Evolutionary conservation across 92 coral and sea anemone species (phyloP), one percentile per base, ranked within the genome.

Genomic region (Epizoanthus stellaris): DNA sequence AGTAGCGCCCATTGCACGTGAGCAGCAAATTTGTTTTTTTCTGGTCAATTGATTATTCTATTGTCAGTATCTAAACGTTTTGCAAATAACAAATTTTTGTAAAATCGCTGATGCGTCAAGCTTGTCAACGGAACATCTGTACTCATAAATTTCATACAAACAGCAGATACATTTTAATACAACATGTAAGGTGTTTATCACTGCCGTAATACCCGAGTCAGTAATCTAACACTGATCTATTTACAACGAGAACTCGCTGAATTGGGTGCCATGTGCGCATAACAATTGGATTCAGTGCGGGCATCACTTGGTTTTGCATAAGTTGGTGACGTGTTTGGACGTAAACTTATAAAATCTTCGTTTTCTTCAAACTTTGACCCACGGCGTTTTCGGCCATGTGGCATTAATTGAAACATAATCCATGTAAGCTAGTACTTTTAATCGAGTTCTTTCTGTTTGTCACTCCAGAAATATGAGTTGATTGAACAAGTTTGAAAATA

Each of bases 361-460:
- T n/a, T 63, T 45, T 63, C 40, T 23, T n/a, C 71, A 59, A 60
- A 62, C 61, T 79, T 79, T 79, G 72, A 79, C 60, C 83, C 59
- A 40, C 60, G 83, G 83, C 73, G 45, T 63, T 79, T 23, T 43
- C 39, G 9, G 83, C 83, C 83, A 79, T 79, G 83, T 79, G 83
- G 83, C 83, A 79, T 79, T 63, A 79, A 79, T 79, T 79, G 73
- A 63, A 52, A 2, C 56, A 9, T 52, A 52, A 52, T 52, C 54
- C 56, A 9, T 9, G 56, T 52, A 52, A 52, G 54, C 0, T 1
- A 6, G 56, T 52, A 52, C 12, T 9, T 52, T 52, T 52, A 45
- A 0, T 0, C 56, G 14, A 52, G 13, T 52, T 52, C 12, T 52
- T 52, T 52, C 56, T 52, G 61, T 45, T 59, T 34, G 52, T 6